phyloP scores from a whole-genome alignment of 2,888 invertebrate species.

The Phorcus lineatus region DNA sequence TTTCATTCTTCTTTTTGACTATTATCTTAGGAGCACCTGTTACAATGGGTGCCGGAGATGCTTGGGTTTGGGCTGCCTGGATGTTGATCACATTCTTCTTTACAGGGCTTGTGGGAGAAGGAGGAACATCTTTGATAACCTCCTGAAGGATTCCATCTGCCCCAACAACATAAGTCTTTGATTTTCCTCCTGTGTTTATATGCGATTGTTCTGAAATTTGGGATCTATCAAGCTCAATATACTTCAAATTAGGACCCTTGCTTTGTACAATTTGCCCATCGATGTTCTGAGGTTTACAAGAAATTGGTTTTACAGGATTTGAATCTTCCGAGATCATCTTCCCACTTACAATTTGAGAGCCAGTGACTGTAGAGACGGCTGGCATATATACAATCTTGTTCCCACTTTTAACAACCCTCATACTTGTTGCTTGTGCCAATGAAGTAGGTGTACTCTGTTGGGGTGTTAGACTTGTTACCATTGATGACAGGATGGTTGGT shows the following conservation, averaged over 20 bases:
- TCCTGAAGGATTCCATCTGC: slow-evolving; percentile 19
- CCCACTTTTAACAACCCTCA: slow-evolving; percentile 3
- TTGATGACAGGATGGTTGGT: background rate
- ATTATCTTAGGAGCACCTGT: background rate
- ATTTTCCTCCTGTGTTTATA: background rate
- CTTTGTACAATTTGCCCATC: background rate
- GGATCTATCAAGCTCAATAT: slow-evolving; percentile 8
- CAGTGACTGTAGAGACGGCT: background rate
- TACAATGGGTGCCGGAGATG: background rate
- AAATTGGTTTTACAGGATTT: too few relatives aligned
- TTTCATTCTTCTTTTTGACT: background rate
- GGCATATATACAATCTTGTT: background rate
- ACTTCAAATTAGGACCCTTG: background rate
- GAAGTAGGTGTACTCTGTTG: background rate
- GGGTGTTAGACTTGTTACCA: background rate
- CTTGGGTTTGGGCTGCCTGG: background rate
- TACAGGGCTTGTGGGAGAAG: background rate
- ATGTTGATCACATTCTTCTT: background rate
- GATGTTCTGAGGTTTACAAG: background rate
- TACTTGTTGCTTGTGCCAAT: background rate
- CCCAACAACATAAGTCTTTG: slow-evolving; percentile 5
- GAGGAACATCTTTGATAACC: background rate
- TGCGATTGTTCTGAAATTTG: too few relatives aligned
- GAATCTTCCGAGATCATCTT: background rate
- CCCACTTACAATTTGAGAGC: background rate